phyloP scores from a whole-genome alignment of 2,113 vertebrate genomes.

The Alethe castanea region DNA sequence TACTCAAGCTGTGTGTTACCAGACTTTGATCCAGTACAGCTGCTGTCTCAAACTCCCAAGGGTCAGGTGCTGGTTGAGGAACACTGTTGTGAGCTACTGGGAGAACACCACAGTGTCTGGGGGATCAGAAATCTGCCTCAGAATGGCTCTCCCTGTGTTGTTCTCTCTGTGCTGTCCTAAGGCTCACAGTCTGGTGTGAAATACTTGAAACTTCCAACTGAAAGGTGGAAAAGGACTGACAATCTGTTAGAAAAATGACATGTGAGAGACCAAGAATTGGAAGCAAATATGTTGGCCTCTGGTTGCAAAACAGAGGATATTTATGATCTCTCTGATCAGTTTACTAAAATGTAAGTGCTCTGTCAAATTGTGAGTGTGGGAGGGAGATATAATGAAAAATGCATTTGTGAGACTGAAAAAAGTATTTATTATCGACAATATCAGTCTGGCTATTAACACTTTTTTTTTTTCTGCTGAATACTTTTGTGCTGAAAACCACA shows the following conservation, averaged over 20 bases:
- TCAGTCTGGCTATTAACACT: background rate
- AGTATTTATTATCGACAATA: background rate
- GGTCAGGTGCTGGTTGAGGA: background rate
- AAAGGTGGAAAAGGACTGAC: background rate
- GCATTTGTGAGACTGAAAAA: background rate
- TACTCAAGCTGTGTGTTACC: background rate
- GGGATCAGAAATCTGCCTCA: background rate
- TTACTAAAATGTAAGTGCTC: background rate
- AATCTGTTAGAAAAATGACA: background rate
- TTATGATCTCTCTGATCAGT: background rate
- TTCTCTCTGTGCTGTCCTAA: background rate
- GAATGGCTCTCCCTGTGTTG: background rate
- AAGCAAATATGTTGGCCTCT: background rate
- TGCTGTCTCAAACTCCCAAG: background rate
- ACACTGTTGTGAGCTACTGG: background rate
- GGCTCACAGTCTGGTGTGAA: fast-evolving
- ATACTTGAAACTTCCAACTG: background rate
- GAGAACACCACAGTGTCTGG: background rate
- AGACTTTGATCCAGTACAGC: background rate
- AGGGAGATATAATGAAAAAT: background rate
- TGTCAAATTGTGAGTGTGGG: background rate
- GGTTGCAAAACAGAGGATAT: background rate
- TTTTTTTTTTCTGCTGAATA: background rate
- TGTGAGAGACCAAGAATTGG: background rate
- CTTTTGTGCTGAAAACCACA: background rate